These are phyloP conservation scores for Coendou prehensilis DNA, from an alignment of 2,797 vertebrate genomes.

Conservation along the genomic window DNA sequence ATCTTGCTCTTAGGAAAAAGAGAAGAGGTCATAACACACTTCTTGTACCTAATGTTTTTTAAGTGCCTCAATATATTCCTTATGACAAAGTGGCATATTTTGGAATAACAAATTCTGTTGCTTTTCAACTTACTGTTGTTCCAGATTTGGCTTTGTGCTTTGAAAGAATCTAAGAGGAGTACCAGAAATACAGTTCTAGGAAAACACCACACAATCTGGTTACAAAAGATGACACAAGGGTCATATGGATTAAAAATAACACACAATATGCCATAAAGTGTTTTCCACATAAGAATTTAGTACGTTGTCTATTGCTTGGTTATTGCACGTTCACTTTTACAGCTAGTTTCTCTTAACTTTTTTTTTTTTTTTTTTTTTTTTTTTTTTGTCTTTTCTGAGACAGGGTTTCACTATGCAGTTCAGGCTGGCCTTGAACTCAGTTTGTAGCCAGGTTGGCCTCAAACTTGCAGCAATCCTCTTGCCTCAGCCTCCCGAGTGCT, in stretches of 20 bases:
- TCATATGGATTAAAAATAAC: neutral
- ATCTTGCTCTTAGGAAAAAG: neutral
- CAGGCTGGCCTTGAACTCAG: neutral
- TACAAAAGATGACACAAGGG: conserved; percentile 7
- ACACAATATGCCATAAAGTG: neutral
- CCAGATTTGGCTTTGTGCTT: conserved; percentile 53
- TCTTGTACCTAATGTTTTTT: neutral
- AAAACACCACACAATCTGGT: conserved; percentile 8
- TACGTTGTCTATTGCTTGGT: neutral
- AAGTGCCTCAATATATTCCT: neutral
- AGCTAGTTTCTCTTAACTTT: neutral
- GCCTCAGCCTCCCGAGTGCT: neutral
- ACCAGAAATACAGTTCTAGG: neutral
- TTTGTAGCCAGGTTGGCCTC: neutral
- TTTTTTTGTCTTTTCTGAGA: neutral
- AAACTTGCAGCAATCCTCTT: neutral
- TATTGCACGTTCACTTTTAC: conserved; percentile 33
- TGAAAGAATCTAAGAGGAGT: conserved; percentile 15
- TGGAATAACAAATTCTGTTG: neutral
- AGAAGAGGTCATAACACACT: neutral
- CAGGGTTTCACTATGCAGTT: neutral
- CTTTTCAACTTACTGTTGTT: conserved; percentile 1
- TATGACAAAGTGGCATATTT: neutral
- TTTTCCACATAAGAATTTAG: neutral
- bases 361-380: neutral